Conservation (phyloP, 2,113 vertebrate genomes). For the Pedionomus torquatus region DNA sequence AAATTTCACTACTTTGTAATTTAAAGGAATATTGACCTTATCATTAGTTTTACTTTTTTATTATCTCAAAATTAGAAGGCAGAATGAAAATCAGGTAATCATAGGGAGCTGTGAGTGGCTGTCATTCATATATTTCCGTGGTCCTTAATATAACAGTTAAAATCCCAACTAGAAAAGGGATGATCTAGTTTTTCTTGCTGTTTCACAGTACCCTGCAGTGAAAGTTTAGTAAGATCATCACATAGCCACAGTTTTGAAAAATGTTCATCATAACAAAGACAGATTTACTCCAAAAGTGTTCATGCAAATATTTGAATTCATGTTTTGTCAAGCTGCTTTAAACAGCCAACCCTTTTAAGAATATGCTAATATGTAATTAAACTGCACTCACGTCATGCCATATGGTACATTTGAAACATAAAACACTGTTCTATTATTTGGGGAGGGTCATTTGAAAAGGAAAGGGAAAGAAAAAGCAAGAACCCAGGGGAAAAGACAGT, state of each 20-base stretch:
- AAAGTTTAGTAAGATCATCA: not conserved
- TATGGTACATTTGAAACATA: constrained; percentile 82
- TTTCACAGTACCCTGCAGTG: not conserved
- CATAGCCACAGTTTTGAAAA: not conserved
- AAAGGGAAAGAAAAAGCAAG: constrained; percentile 41
- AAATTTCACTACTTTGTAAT: constrained; percentile 26
- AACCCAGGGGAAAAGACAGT: constrained; percentile 74
- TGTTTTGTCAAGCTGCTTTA: constrained; percentile 77
- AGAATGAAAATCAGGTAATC: not conserved
- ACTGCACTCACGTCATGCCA: constrained; percentile 73
- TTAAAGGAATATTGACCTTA: constrained; percentile 49
- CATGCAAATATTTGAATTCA: constrained; percentile 74
- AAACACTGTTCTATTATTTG: constrained; percentile 75
- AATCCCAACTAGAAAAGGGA: not conserved
- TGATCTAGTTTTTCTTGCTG: not conserved
- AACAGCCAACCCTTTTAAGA: constrained; percentile 68
- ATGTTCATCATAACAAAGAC: not conserved
- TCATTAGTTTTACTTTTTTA: not conserved
- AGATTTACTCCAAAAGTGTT: constrained; percentile 54
- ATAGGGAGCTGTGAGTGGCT: not conserved
- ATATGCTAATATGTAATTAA: constrained; percentile 86
- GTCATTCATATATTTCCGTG: not conserved
- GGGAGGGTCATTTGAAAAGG: constrained; percentile 61
- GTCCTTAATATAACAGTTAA: not conserved
- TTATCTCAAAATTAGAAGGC: not conserved